Percentiles rank a stretch among this genome's conserved stretches.
Evolutionary conservation across 2,888 invertebrate genomes (phyloP).

Genomic region (Epinotia brunnichana): DNA sequence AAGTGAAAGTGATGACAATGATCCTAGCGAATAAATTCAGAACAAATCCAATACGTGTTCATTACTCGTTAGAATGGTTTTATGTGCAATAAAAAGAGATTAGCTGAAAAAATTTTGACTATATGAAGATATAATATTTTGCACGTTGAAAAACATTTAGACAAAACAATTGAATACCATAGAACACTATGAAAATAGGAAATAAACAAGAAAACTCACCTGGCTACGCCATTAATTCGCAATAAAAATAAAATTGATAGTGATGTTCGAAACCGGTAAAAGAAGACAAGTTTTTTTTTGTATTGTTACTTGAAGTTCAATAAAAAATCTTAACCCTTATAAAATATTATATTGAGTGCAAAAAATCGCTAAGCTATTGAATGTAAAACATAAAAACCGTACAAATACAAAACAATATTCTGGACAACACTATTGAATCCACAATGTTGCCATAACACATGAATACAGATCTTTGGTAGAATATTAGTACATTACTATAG

Average conservation of each 20-base stretch:
- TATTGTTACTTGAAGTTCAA: not conserved
- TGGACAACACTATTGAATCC: not conserved
- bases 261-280: constrained; percentile 26
- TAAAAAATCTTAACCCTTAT: not conserved
- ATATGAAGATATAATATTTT: constrained; percentile 76
- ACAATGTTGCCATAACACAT: not conserved
- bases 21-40: constrained; percentile 82
- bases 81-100: constrained; percentile 76
- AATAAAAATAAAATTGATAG: constrained; percentile 78
- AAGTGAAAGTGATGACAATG: constrained; percentile 84
- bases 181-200: constrained; percentile 79
- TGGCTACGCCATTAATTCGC: constrained; percentile 84
- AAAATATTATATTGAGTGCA: not conserved
- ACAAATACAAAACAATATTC: not conserved
- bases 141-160: constrained; percentile 79
- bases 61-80: constrained; percentile 79
- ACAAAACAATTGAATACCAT: constrained; percentile 82
- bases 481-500: too few relatives aligned
- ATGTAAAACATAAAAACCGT: not conserved
- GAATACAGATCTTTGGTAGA: constrained; percentile 2
- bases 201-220: constrained; percentile 83
- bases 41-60: constrained; percentile 83
- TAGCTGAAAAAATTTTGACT: constrained; percentile 81
- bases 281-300: not conserved
- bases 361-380: not conserved